phyloP scores from a whole-genome alignment of 2,113 vertebrate species.

The Mola mola region DNA sequence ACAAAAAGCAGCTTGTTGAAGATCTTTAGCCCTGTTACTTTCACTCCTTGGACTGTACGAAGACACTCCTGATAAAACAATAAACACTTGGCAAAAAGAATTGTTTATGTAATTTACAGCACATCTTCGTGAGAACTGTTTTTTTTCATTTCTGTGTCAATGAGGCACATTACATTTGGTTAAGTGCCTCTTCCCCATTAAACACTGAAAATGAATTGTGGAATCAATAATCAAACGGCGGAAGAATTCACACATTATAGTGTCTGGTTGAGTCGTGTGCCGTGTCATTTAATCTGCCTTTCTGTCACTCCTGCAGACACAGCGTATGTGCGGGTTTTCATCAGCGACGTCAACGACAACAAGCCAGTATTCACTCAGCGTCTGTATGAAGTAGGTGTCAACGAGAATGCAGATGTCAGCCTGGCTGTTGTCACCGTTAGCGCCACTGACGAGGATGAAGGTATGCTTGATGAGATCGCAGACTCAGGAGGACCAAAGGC shows the following conservation, averaged over 20 bases:
- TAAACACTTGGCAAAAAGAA: constrained; percentile 66
- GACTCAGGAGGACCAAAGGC: constrained; percentile 2
- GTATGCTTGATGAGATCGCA: constrained; percentile 65
- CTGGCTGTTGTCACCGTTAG: constrained; percentile 84
- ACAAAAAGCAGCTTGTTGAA: constrained; percentile 32
- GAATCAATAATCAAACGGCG: constrained; percentile 56
- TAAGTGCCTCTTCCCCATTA: constrained; percentile 62
- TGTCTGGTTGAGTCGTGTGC: constrained; percentile 8
- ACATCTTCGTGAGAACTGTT: constrained; percentile 76
- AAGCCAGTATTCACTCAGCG: constrained; percentile 86
- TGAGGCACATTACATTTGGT: constrained; percentile 51
- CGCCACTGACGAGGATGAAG: constrained; percentile 90
- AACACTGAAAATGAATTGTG: constrained; percentile 59
- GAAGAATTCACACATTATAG: constrained; percentile 6
- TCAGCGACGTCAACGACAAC: constrained; percentile 94
- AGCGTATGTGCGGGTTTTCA: constrained; percentile 86
- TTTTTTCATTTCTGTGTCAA: constrained; percentile 78
- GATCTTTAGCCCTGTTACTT: constrained; percentile 28
- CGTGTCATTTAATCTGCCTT: constrained; percentile 32
- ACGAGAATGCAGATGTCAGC: constrained; percentile 88
- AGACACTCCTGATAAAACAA: constrained; percentile 38
- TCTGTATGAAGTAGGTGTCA: constrained; percentile 85
- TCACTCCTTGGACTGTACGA: constrained; percentile 42
- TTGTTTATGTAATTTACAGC: constrained; percentile 78
- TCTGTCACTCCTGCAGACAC: constrained; percentile 81